A percentile compares a stretch with the other conserved stretches of the same genome.
phyloP scores from a whole-genome alignment of 2,888 invertebrate genomes.

The Amphiduros pacificus region DNA sequence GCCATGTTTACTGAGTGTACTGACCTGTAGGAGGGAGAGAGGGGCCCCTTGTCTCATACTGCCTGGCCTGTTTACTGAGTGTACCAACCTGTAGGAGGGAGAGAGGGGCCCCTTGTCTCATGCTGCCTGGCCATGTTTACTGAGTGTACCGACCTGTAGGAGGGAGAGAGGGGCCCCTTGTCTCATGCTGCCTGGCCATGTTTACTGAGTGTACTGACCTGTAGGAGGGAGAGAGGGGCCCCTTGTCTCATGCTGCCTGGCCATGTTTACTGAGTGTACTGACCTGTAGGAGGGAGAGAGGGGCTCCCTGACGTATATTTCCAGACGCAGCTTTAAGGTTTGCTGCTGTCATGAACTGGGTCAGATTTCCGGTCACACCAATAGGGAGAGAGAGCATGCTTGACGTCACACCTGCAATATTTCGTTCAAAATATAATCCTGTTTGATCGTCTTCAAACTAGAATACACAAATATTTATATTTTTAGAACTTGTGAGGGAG shows the following conservation, averaged over 20 bases:
- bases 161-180: constrained; percentile 39
- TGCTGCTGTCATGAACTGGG: constrained; percentile 48
- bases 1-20: no score
- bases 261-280: no score
- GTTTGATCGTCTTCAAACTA: no score
- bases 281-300: constrained; percentile 50
- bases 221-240: constrained; percentile 43
- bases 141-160: constrained; percentile 53
- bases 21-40: constrained; percentile 51
- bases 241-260: constrained; percentile 36
- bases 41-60: constrained; percentile 35
- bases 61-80: no score
- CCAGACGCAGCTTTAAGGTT: constrained; percentile 42
- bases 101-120: constrained; percentile 36
- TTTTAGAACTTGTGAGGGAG: no score
- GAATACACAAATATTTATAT: no score
- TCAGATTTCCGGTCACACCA: constrained; percentile 43
- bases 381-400: constrained; percentile 52
- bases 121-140: constrained; percentile 33
- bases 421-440: no score
- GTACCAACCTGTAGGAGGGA: constrained; percentile 53
- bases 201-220: no score
- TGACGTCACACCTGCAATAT: constrained; percentile 21
- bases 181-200: constrained; percentile 37
- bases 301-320: constrained; percentile 33